Conservation (phyloP, 2,888 invertebrate genomes). For the Lucinisca nassula region DNA sequence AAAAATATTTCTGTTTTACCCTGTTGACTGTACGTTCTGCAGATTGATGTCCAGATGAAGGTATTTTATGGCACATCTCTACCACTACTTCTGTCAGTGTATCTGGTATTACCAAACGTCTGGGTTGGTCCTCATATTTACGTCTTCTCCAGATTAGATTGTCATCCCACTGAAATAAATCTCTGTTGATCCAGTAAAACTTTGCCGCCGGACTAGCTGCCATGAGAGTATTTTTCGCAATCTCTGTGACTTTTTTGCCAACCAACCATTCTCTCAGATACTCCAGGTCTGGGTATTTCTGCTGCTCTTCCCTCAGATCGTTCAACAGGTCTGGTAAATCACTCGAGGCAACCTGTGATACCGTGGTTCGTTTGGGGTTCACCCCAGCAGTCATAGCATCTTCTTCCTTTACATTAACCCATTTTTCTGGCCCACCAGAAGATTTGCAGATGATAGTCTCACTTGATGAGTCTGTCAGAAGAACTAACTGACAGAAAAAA, state of each 20-base stretch:
- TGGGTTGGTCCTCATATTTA: not conserved
- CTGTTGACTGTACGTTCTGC: not conserved
- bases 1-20: not conserved
- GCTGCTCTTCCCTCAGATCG: not conserved
- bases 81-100: not conserved
- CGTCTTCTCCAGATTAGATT: not conserved
- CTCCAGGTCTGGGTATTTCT: not conserved
- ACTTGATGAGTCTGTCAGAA: too few relatives aligned
- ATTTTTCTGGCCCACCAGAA: too few relatives aligned
- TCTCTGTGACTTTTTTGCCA: not conserved
- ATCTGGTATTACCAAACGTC: not conserved
- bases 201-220: not conserved
- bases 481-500: too few relatives aligned
- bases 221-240: not conserved
- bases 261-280: not conserved
- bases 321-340: not conserved
- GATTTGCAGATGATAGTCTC: too few relatives aligned
- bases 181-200: not conserved
- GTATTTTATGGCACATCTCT: not conserved
- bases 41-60: not conserved
- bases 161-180: not conserved
- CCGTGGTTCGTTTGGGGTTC: too few relatives aligned
- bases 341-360: not conserved
- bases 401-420: too few relatives aligned
- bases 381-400: too few relatives aligned